Evolutionary conservation across 1,140 invertebrate species (phyloP).

Genomic region (Nilaparvata lugens): DNA sequence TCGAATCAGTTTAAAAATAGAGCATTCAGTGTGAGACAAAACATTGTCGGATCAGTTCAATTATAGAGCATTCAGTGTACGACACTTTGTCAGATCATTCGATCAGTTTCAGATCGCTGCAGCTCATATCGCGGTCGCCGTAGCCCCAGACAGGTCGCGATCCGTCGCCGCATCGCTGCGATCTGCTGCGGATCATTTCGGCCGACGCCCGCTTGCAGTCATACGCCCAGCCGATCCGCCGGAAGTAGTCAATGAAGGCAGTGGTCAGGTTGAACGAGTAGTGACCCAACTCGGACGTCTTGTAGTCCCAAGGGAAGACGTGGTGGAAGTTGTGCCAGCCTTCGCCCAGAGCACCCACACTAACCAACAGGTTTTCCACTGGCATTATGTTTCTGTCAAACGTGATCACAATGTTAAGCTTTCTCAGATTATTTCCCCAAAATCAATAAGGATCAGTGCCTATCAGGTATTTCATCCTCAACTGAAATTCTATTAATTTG

Average conservation of each 20-base stretch:
- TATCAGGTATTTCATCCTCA: no score
- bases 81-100: no score
- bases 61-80: no score
- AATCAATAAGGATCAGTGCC: no score
- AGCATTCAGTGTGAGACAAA: no score
- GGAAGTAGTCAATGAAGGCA: conserved; percentile 60
- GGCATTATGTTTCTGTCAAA: conserved; percentile 55
- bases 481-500: neutral
- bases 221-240: conserved; percentile 61
- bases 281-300: conserved; percentile 67
- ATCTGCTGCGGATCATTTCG: conserved; percentile 50
- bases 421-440: neutral
- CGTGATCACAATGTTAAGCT: neutral
- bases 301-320: conserved; percentile 81
- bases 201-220: conserved; percentile 50
- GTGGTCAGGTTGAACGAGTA: conserved; percentile 58
- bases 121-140: conserved; percentile 35
- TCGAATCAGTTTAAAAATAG: no score
- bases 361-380: conserved; percentile 58
- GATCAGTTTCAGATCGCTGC: conserved; percentile 30
- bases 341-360: conserved; percentile 63
- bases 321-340: conserved; percentile 96
- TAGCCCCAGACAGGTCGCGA: conserved; percentile 44
- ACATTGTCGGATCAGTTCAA: no score
- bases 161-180: conserved; percentile 53